These are phyloP conservation scores for Automeris io DNA, from an alignment of 2,888 invertebrate species.

Conservation along the genomic window DNA sequence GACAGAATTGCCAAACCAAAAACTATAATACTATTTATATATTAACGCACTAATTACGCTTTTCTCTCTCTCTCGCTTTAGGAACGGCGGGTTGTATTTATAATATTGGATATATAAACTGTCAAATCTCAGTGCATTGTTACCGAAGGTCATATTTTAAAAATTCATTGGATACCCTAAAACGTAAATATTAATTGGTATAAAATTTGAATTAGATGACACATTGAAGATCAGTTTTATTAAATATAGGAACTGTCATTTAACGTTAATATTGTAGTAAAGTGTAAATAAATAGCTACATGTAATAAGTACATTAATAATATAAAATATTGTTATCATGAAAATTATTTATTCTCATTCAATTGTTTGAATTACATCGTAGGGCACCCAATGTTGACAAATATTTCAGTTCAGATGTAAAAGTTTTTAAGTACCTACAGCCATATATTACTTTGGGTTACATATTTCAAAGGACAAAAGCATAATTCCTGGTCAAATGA, in stretches of 20 bases:
- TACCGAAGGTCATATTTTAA: conserved; percentile 31
- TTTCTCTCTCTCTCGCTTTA: conserved; percentile 42
- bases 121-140: conserved; percentile 57
- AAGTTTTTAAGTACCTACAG: conserved; percentile 48
- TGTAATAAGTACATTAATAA: background rate
- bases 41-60: conserved; percentile 17
- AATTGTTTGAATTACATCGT: no score
- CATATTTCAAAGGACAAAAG: conserved; percentile 55
- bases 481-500: conserved; percentile 32
- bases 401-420: conserved; percentile 56
- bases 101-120: conserved; percentile 9
- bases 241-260: conserved; percentile 62
- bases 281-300: background rate
- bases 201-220: conserved; percentile 15
- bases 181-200: conserved; percentile 10
- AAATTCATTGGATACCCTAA: conserved; percentile 6
- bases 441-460: conserved; percentile 41
- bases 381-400: conserved; percentile 42
- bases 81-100: conserved; percentile 45
- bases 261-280: background rate
- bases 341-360: conserved; percentile 27
- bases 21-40: conserved; percentile 12
- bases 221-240: conserved; percentile 45
- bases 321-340: background rate
- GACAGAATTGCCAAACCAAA: conserved; percentile 19